Conservation (phyloP, 2,113 vertebrate genomes). For the Gymnogyps californianus region DNA sequence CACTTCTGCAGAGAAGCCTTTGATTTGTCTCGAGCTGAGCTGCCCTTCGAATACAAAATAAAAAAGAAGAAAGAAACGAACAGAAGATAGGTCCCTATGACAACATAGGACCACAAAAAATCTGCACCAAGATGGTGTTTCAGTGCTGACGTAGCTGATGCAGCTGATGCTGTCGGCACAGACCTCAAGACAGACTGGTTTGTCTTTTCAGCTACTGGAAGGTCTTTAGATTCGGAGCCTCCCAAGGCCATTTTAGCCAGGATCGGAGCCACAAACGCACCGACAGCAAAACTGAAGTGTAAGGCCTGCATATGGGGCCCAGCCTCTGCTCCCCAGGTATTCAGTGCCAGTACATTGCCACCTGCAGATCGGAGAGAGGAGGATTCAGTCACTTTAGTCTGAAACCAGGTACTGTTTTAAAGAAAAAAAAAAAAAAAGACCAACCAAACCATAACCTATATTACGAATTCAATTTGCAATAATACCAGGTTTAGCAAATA, state of each 20-base stretch:
- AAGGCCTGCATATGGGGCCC: conserved; percentile 92
- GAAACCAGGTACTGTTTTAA: not conserved
- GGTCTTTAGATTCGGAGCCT: not conserved
- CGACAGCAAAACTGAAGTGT: conserved; percentile 91
- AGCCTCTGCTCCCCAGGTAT: conserved; percentile 81
- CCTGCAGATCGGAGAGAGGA: conserved; percentile 71
- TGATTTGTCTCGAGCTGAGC: conserved; percentile 36
- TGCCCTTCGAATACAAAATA: conserved; percentile 70
- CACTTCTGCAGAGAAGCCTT: conserved; percentile 37
- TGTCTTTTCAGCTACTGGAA: not conserved
- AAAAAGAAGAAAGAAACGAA: conserved; percentile 79
- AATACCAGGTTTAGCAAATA: not conserved
- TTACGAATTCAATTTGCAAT: not conserved
- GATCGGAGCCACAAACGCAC: conserved; percentile 87
- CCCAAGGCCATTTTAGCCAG: conserved; percentile 86
- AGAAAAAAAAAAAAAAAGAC: not conserved
- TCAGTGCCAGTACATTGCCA: conserved; percentile 87
- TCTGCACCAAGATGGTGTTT: not conserved
- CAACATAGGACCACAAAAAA: conserved; percentile 82
- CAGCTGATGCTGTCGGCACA: not conserved
- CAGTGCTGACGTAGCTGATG: not conserved
- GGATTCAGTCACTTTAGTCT: not conserved
- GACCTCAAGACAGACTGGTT: not conserved
- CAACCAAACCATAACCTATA: not conserved
- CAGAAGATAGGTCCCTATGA: conserved; percentile 82